Conservation (phyloP, 2,797 vertebrate genomes). For the Lepus oiostolus region DNA sequence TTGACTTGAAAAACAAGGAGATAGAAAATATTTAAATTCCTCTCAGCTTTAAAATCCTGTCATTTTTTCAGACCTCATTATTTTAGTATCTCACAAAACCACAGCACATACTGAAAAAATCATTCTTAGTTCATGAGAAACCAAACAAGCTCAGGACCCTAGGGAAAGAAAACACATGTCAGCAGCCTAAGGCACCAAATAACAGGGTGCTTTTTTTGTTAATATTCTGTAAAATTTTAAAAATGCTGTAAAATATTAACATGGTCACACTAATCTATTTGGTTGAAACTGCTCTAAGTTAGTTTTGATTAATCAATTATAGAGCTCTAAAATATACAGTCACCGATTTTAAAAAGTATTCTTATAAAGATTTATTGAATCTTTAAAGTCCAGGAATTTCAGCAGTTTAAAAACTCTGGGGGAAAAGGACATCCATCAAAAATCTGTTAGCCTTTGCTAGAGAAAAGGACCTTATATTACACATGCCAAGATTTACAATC, state of each 20-base stretch:
- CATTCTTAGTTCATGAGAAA: conserved; percentile 57
- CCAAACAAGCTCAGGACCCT: conserved; percentile 51
- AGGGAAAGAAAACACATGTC: conserved; percentile 55
- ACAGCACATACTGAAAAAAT: conserved; percentile 53
- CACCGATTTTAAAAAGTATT: conserved; percentile 45
- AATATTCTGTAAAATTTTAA: conserved; percentile 63
- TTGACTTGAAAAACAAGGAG: conserved; percentile 56
- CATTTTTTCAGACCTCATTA: conserved; percentile 47
- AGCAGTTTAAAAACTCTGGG: conserved; percentile 56
- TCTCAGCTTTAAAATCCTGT: conserved; percentile 60
- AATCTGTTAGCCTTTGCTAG: neutral
- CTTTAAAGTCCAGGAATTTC: conserved; percentile 40
- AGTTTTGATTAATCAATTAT: conserved; percentile 69
- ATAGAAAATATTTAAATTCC: conserved; percentile 59
- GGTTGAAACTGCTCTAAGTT: conserved; percentile 63
- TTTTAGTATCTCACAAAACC: conserved; percentile 67
- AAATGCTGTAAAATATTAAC: conserved; percentile 75
- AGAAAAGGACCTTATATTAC: conserved; percentile 54
- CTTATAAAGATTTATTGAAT: conserved; percentile 66
- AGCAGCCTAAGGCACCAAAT: conserved; percentile 52
- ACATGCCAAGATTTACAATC: conserved; percentile 50
- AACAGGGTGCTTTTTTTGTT: conserved; percentile 66
- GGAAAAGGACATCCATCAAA: conserved; percentile 10
- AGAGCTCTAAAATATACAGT: conserved; percentile 69
- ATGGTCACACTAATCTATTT: conserved; percentile 55